Evolutionary conservation across 2,797 vertebrate genomes (phyloP), one percentile per base, ranked within the genome.

Genomic region (Enteromius radiatus): DNA sequence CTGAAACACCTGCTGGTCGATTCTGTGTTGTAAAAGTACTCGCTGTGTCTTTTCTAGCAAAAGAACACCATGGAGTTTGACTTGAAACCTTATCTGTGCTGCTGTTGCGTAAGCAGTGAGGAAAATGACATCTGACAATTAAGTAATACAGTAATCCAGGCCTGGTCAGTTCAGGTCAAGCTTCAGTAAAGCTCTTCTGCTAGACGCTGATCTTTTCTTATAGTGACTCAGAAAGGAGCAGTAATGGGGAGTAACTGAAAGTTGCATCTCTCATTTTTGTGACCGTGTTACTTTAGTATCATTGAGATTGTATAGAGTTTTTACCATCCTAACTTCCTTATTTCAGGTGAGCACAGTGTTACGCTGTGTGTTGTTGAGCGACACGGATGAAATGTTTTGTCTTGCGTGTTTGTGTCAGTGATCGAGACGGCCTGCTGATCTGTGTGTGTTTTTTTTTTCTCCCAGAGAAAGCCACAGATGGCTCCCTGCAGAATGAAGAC

Each of bases 391-490:
- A 28, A 6, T 61, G 23, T 61, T 61, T 61, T 14, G 56, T 59
- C 23, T 26, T n/a, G 10, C 3, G n/a, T 74, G 6, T 54, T 26
- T 31, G 26, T 67, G 38, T 84, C 36, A 17, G 56, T 47, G 59
- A 61, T 75, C 15, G 33, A 52, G 45, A 17, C 0, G 11, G 28
- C 49, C 38, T 12, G 75, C 26, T 67, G 17, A 36, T 65, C 33
- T 8, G 33, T 59, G 45, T 78, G 17, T 63, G 79, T 77, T 84
- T 73, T 90, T 73, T 90, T 31, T 89, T 87, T 90, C 67, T 76
- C 81, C 83, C 94, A 99, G 98, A 99, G 91, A 96, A 97, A 89
- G 98, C 97, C 87, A 99, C 98, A 6, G 98, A 99, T 87, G 97
- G 98, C 91, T 97, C 97, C 83, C 93, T 99, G 21, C 97, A 97